These are phyloP conservation scores for Apis mellifera DNA, from an alignment of 1,140 invertebrate species.

Conservation along the genomic window Amel_HAv3.1 CM009942.2:4113501-4114000, in stretches of 20 bases:
- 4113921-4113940: too few species aligned
- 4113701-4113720: neutral
- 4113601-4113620: conserved; percentile 68
- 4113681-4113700: conserved; percentile 2
- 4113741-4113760: neutral
- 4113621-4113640: conserved; percentile 78
- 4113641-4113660: conserved; percentile 77
- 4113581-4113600: conserved; percentile 78
- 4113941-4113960: too few species aligned
- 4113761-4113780: neutral
- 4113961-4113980: too few species aligned
- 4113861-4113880: too few species aligned
- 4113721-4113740: neutral
- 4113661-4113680: conserved; percentile 61
- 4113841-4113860: too few species aligned
- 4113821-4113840: too few species aligned
- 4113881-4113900: too few species aligned
- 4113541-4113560: neutral
- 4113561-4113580: conserved; percentile 71
- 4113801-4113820: neutral
- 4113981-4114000: too few species aligned
- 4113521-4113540: neutral
- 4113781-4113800: neutral
- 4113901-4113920: too few species aligned
- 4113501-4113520: neutral